Evolutionary conservation across 2,113 vertebrate genomes (phyloP).

Genomic region (Brevimyrus niger): DNA sequence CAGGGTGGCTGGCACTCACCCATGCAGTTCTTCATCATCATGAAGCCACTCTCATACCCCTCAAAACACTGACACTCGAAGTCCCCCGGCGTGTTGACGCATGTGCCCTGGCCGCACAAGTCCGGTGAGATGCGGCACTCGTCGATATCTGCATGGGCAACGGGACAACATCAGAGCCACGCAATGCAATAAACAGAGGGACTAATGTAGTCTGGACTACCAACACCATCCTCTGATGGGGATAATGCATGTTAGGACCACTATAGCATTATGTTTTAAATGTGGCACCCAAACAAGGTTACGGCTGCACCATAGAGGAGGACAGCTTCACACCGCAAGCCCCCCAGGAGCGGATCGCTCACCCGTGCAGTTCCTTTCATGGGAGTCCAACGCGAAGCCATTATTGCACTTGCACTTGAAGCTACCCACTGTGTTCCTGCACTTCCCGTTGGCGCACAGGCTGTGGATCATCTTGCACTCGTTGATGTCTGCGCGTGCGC

Average conservation of each 20-base stretch:
- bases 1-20: slow-evolving; percentile 43
- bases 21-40: slow-evolving; percentile 95
- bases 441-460: slow-evolving; percentile 87
- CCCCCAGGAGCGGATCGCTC: slow-evolving; percentile 8
- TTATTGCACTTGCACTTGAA: slow-evolving; percentile 91
- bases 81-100: slow-evolving; percentile 63
- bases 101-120: slow-evolving; percentile 63
- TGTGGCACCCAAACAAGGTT: not conserved
- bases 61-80: slow-evolving; percentile 67
- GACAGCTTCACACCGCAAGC: not conserved
- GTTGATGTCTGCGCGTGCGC: slow-evolving; percentile 74
- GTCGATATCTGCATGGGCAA: slow-evolving; percentile 72
- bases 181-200: not conserved
- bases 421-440: slow-evolving; percentile 94
- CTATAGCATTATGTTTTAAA: not conserved
- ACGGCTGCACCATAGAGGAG: not conserved
- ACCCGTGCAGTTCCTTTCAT: slow-evolving; percentile 97
- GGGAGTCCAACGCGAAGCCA: slow-evolving; percentile 86
- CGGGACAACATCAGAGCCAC: not conserved
- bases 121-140: slow-evolving; percentile 93
- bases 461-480: slow-evolving; percentile 96
- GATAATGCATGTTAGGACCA: not conserved
- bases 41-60: slow-evolving; percentile 80
- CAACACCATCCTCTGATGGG: not conserved
- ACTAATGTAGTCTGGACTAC: not conserved